Conservation (phyloP, 2,797 vertebrate species). For the Argya squamiceps region DNA sequence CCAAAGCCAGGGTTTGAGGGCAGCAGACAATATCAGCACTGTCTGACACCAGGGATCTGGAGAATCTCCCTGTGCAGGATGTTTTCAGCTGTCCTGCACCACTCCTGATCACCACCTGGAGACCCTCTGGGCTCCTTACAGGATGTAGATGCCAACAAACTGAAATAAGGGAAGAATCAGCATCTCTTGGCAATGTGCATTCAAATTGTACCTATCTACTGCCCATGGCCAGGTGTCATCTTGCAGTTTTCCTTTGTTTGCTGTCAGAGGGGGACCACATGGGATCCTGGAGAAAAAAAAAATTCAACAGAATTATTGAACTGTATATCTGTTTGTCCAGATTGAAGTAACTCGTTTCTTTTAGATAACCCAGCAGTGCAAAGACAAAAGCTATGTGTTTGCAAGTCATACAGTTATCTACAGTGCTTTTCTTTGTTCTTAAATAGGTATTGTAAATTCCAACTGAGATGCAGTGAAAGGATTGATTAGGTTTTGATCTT, state of each 20-base stretch:
- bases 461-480: background rate
- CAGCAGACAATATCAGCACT: background rate
- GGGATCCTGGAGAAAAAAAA: too few species aligned
- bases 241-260: background rate
- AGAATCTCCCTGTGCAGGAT: background rate
- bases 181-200: background rate
- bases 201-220: background rate
- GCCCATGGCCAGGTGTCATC: background rate
- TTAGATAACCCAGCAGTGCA: background rate
- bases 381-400: background rate
- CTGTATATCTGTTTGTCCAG: background rate
- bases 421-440: background rate
- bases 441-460: background rate
- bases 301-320: background rate
- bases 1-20: background rate
- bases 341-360: background rate
- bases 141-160: background rate
- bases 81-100: background rate
- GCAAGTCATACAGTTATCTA: background rate
- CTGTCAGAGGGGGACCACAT: background rate
- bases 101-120: background rate
- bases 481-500: background rate
- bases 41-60: background rate
- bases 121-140: accelerated
- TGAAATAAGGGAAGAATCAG: background rate